Percentiles rank a stretch among this genome's conserved stretches.
Conservation (phyloP, 2,797 vertebrate species). For the Dicrostonyx torquatus region DNA sequence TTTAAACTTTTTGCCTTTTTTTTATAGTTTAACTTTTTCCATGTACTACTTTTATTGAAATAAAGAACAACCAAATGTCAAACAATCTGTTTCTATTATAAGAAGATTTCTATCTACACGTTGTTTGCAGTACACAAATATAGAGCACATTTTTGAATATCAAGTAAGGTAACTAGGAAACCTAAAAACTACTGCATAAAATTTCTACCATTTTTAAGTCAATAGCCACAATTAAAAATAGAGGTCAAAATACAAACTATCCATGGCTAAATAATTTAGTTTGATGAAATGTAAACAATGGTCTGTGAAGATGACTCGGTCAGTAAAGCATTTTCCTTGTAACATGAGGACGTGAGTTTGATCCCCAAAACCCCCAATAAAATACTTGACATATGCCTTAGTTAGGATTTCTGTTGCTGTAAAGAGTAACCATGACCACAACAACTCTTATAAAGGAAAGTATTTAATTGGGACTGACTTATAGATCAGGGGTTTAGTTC, state of each 20-base stretch:
- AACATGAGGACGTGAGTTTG: background rate
- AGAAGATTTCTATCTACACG: conserved; percentile 48
- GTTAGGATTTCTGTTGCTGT: background rate
- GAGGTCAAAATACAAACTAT: conserved; percentile 9
- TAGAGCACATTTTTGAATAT: conserved; percentile 61
- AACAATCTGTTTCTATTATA: conserved; percentile 73
- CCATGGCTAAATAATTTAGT: background rate
- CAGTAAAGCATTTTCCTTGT: background rate
- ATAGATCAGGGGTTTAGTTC: background rate
- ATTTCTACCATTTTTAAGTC: conserved; percentile 28
- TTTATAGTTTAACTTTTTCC: conserved; percentile 25
- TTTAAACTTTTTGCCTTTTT: conserved; percentile 48
- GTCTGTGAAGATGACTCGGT: background rate
- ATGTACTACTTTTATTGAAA: conserved; percentile 50
- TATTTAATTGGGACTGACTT: background rate
- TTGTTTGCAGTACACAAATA: conserved; percentile 59
- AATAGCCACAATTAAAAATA: background rate
- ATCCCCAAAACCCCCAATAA: background rate
- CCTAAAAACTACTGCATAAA: conserved; percentile 32
- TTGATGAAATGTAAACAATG: background rate
- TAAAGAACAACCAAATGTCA: conserved; percentile 66
- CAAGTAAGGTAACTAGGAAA: conserved; percentile 50
- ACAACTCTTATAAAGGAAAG: background rate
- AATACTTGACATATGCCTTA: background rate
- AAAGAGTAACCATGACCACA: background rate